These are phyloP conservation scores for Tipula vernalis DNA, from an alignment of 2,888 invertebrate species.

Conservation along the genomic window DNA sequence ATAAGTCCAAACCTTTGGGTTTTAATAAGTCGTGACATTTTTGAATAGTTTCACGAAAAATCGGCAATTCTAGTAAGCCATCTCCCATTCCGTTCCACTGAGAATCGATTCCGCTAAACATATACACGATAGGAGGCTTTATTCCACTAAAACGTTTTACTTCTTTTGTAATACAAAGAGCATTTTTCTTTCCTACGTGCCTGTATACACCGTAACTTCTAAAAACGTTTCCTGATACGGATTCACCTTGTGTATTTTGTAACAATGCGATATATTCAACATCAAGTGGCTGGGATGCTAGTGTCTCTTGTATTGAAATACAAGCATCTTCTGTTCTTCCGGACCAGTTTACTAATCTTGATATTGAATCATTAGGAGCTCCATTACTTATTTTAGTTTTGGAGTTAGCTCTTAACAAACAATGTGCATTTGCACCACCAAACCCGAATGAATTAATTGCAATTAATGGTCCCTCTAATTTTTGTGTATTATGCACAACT, in stretches of 20 bases:
- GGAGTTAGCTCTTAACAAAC: constrained; percentile 6
- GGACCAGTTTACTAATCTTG: constrained; percentile 55
- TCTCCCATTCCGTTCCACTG: constrained; percentile 80
- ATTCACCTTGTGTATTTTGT: constrained; percentile 45
- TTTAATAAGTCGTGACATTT: constrained; percentile 18
- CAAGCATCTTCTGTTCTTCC: constrained; percentile 72
- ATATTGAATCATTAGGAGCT: constrained; percentile 26
- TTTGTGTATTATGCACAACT: constrained; percentile 52
- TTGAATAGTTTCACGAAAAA: constrained; percentile 36
- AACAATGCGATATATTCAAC: constrained; percentile 47
- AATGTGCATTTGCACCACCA: too few relatives aligned
- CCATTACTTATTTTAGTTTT: constrained; percentile 40
- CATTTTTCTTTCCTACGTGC: constrained; percentile 20
- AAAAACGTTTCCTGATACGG: constrained; percentile 53
- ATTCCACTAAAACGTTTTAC: constrained; percentile 48
- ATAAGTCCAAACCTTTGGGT: constrained; percentile 48
- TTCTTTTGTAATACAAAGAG: constrained; percentile 39
- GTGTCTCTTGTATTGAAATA: constrained; percentile 46
- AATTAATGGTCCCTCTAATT: too few relatives aligned
- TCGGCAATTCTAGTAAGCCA: constrained; percentile 57
- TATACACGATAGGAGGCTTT: constrained; percentile 68
- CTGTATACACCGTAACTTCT: constrained; percentile 55
- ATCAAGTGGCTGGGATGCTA: constrained; percentile 30
- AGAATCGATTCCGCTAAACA: constrained; percentile 85
- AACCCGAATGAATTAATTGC: too few relatives aligned